Base-by-base conservation (phyloP, 92 coral and sea anemone genomes). In the Palythoa grandis region DNA sequence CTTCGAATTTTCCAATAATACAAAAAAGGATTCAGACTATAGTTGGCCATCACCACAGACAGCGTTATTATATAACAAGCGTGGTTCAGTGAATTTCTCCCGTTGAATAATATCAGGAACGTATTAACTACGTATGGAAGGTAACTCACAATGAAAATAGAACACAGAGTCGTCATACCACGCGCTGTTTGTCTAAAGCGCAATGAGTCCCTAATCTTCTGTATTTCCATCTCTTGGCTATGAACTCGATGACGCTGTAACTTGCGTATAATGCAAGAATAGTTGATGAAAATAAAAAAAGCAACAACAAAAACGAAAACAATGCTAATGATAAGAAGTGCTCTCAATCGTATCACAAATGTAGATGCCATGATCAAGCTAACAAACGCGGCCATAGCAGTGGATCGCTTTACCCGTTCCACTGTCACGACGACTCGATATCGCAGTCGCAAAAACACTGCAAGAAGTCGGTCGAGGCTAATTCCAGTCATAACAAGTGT, bases 61-160 rank as follows among this genome's bases (percentile, higher is more conserved):
- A 72, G 77, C 39, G 77, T 72, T 1, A 72, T 23, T 72, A 72
- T 16, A 43, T 72, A 72, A 12, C 24, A 48, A 16, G 77, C 77
- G 19, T 72, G 77, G 53, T 16, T 72, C 3, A 5, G 39, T 5
- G 53, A 38, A 16, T 16, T 16, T 72, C 77, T 43, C 24, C 77
- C 77, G 9, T 15, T 5, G 10, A 72, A 35, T 40, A 72, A 22
- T 15, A 72, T 72, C 11, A 48, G n/a, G 48, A 56, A 40, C 16
- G 77, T 72, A 17, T 72, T 72, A 38, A 72, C 9, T 17, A 72
- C 53, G 14, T 72, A 72, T 72, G 77, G 77, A 4, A 72, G 10
- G 22, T 72, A 72, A 39, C 53, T 37, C 52, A 72, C 14, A 48
- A 72, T 72, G 25, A 72, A 72, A 72, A 19, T 20, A 14, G 76